Base-by-base conservation (phyloP, 2,888 invertebrate species). In the Metacarcinus magister region DNA sequence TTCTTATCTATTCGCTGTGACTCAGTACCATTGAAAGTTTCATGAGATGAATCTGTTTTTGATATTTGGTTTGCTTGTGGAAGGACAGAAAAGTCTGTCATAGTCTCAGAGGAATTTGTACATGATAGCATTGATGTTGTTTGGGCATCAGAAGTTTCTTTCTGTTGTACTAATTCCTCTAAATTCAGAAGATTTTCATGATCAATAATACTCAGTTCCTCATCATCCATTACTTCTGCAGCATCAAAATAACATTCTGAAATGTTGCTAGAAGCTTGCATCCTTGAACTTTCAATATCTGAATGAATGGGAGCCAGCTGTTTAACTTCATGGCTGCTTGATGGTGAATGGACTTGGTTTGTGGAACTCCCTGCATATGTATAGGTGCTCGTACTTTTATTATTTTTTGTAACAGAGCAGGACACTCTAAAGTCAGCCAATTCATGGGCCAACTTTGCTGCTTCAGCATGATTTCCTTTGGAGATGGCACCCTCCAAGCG, bases 401-500 rank as follows among this genome's bases (percentile, higher is more conserved):
- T 98, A 97, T 98, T 98, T 96, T 98, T 97, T 60, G 98, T 98
- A 2, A 98, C 98, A 75, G 98, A 98, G 97, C 98, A 98, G 96
- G 98, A 98, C 94, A 99, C 98, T 97, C 98, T 98, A 96, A 98
- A 98, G 97, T 98, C 98, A 0, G 99, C 99, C 97, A 99, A 98
- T 97, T 99, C 98, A 97, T 98, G 98, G 0, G 99, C 99, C 93
- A 98, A 98, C 97, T 98, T 98, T 0, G 99, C 98, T 2, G 99
- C 99, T 97, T 98, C 98, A 94, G 98, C 98, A 97, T 98, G 98
- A 97, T 99, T 98, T 10, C 99, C 99, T 97, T 98, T 98, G 3
- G 98, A 98, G 97, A 99, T 99, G 1, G 99, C 98, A 95, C 98
- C 98, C 97, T 99, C 99, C 95, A 99, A 98, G 97, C 98, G 98